Evolutionary conservation across 2,888 invertebrate genomes (phyloP).

Genomic region (Tetramorium bicarinatum): DNA sequence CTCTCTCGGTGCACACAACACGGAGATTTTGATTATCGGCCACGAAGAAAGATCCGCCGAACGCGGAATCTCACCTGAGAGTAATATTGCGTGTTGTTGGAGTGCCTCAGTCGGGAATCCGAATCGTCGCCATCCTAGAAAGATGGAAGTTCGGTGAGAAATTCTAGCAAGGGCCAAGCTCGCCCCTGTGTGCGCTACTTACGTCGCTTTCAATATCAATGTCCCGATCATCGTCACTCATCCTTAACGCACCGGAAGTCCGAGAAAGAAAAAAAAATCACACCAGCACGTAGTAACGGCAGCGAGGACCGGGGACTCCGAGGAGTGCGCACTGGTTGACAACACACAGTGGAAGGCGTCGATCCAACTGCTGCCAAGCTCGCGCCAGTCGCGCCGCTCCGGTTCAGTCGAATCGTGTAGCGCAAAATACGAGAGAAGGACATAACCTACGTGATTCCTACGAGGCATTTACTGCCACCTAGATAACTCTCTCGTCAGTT

Average conservation of each 20-base stretch:
- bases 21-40: not conserved
- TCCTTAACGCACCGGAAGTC: conserved; percentile 81
- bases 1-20: not conserved
- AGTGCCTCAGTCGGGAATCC: conserved; percentile 90
- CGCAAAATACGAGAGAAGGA: too few species aligned
- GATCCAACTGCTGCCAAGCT: too few species aligned
- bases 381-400: too few species aligned
- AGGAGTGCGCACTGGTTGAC: too few species aligned
- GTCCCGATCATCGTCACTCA: conserved; percentile 98
- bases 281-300: not conserved
- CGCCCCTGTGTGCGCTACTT: conserved; percentile 86
- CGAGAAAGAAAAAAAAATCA: not conserved
- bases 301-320: not conserved
- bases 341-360: too few species aligned
- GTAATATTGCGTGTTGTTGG: conserved; percentile 91
- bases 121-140: conserved; percentile 93
- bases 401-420: too few species aligned
- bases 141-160: conserved; percentile 2
- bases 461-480: too few species aligned
- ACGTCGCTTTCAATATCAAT: conserved; percentile 98
- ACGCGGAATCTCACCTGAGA: conserved; percentile 89
- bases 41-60: not conserved
- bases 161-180: not conserved
- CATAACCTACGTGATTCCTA: too few species aligned
- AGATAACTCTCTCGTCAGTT: too few species aligned